Evolutionary conservation across 2,113 vertebrate genomes (phyloP).

Genomic region (Heloderma charlesbogerti): DNA sequence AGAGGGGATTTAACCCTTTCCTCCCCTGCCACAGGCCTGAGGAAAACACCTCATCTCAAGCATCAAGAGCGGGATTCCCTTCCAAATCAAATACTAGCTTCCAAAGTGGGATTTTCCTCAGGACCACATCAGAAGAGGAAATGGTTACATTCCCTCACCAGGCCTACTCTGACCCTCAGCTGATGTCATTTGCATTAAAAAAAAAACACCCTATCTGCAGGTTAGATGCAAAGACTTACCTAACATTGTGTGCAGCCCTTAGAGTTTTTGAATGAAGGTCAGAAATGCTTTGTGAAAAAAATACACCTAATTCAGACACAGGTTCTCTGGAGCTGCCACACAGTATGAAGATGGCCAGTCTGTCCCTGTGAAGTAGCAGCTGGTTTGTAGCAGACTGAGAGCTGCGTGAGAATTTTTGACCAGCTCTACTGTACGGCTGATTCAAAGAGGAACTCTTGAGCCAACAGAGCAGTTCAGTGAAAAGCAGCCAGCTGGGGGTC

Average conservation of each 20-base stretch:
- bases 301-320: background rate
- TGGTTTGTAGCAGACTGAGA: background rate
- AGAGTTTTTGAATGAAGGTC: background rate
- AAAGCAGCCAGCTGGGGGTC: background rate
- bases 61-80: background rate
- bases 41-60: background rate
- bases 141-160: background rate
- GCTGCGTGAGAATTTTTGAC: background rate
- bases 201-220: background rate
- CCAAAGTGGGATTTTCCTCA: background rate
- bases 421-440: background rate
- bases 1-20: background rate
- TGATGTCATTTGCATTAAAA: background rate
- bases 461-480: background rate
- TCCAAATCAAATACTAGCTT: background rate
- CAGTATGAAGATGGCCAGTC: background rate
- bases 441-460: slow-evolving; percentile 2
- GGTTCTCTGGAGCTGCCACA: background rate
- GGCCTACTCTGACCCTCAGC: background rate
- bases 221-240: background rate
- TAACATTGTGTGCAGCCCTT: background rate
- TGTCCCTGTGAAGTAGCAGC: background rate
- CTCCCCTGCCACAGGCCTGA: background rate
- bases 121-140: background rate
- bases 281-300: background rate